phyloP scores from a whole-genome alignment of 2,797 vertebrate species.

The Rhabdophis nuchalis region DNA sequence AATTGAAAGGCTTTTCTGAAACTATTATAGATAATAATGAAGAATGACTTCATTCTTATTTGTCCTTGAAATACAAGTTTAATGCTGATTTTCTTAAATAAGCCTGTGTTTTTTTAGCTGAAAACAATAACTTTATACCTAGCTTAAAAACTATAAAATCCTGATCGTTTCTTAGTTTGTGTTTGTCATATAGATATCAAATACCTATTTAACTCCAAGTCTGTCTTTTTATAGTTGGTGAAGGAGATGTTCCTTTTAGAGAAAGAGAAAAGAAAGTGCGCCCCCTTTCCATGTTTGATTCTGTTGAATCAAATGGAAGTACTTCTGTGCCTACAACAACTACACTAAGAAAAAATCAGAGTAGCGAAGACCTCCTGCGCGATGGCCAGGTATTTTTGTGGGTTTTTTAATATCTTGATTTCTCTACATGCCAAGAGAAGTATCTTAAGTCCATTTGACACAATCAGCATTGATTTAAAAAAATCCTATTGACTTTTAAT shows the following conservation, averaged over 20 bases:
- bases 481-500: not conserved
- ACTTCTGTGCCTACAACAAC: slow-evolving; percentile 62
- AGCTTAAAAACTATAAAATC: not conserved
- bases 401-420: not conserved
- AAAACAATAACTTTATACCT: not conserved
- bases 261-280: slow-evolving; percentile 86
- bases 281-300: slow-evolving; percentile 92
- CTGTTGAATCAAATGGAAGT: slow-evolving; percentile 71
- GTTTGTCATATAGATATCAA: not conserved
- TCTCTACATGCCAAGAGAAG: not conserved
- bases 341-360: slow-evolving; percentile 90
- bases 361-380: slow-evolving; percentile 89
- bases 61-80: not conserved
- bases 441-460: not conserved
- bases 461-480: not conserved
- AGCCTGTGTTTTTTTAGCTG: not conserved
- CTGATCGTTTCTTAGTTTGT: not conserved
- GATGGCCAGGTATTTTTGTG: slow-evolving; percentile 81
- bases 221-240: slow-evolving; percentile 65
- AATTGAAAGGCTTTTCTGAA: not conserved
- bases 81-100: not conserved
- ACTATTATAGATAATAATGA: not conserved
- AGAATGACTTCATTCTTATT: not conserved
- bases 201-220: not conserved
- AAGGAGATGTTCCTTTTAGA: slow-evolving; percentile 76